Evolutionary conservation across 1,140 invertebrate species (phyloP), one percentile per base, ranked within the genome.

Genomic region (Lordiphosa clarofinis): DNA sequence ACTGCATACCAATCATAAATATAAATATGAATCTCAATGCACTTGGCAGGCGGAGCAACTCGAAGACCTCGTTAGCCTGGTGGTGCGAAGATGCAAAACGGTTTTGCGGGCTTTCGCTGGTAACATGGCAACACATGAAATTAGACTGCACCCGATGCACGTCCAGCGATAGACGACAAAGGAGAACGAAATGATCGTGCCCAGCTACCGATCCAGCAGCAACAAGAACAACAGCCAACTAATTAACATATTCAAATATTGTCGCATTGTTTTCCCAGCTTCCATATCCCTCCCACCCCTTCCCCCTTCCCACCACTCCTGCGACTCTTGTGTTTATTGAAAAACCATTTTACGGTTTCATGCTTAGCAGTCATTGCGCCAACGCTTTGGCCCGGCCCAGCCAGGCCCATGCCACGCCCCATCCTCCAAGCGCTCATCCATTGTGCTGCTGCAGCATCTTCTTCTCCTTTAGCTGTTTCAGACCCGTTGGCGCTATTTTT

Each of bases 191-290:
- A 72, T 81, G 76, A 82, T 81, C 76, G 76, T 81, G 76, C 74
- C 68, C 54, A 74, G 58, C 47, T 64, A 62, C 28, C 28, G 28
- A 31, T 31, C 28, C 28, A 31, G 7, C 28, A 8, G 59, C 21
- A 44, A 54, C 48, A 39, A 53, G 60, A 74, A 74, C 65, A 56
- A 47, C 56, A 55, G 48, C 35, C 53, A 75, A 73, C 76, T 82
- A 82, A 82, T 82, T 82, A 82, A 82, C 76, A 82, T 82, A 82
- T 82, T 82, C 76, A 82, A 82, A 82, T 82, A 82, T 82, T 84
- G 78, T 82, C 78, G 76, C 76, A 81, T 81, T 81, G 76, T 81
- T 82, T 78, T 53, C 66, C 60, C 65, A 58, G 70, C 56, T 62
- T 63, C 33, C 56, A 60, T 55, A 37, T 37, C 57, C 62, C 36